Base-by-base conservation (phyloP, 2,888 invertebrate species). In the Anaspis maculata region DNA sequence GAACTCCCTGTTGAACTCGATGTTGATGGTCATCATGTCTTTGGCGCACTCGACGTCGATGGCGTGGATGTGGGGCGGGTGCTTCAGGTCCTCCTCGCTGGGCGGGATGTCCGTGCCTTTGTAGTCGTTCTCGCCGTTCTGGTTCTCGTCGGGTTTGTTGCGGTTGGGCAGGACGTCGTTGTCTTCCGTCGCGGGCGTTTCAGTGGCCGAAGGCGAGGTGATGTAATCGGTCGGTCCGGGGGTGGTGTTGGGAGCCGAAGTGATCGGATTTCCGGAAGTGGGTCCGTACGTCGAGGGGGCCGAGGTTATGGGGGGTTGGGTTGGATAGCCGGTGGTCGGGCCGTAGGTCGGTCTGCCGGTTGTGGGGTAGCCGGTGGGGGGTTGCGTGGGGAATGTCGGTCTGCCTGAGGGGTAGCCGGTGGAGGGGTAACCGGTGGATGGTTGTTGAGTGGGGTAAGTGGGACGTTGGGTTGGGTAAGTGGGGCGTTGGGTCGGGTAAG, bases 1-100 rank as follows among this genome's bases (percentile, higher is more conserved):
- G 57, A 83, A 87, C 11, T 67, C 69, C 40, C 79, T 73, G 59
- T 84, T 83, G 61, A 86, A 87, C 60, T 83, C 82, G 6, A 86
- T 74, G 45, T 79, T 76, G 38, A 86, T 84, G 1, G 79, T 82
- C 86, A 87, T 86, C 77, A 79, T 79, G 43, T 83, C 83, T 57
- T 84, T 85, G 36, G 81, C 79, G 51, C 86, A 86, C 50, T 81
- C 73, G 1, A 86, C 86, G 23, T 82, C 76, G 34, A 86, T 76
- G 1, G 73, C 74, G 54, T 83, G 81, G 45, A 86, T 81, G 46
- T 83, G 83, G 2, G 85, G 81, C 24, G 82, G 83, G 54, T 84
- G 83, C 33, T 75, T 76, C 29, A 73, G 67, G 15, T 78, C 79
- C 22, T 77, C 78, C n/a, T 70, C 73, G 13, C 37, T 50, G 30